Base-by-base conservation (phyloP, 2,888 invertebrate genomes). In the Cordilura impudica region DNA sequence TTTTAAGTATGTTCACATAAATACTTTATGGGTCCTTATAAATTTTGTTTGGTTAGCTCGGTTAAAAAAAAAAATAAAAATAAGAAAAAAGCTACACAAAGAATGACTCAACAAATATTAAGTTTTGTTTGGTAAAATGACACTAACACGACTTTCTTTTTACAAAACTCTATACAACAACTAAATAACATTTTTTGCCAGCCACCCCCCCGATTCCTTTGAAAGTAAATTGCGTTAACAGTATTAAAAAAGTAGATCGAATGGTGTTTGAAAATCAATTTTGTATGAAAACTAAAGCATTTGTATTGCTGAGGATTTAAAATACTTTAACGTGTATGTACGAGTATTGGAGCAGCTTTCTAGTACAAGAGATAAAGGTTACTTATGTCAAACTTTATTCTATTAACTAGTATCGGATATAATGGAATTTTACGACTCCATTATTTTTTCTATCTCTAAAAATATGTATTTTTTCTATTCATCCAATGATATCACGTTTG, bases 351-450 rank as follows among this genome's bases (percentile, higher is more conserved):
- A 75, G 60, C 60, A 79, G 75, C 75, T 79, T 79, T 63, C 56
- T 70, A 76, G 47, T 49, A 73, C 74, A 26, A 75, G 75, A 79
- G 75, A 79, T 79, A 79, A 79, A 66, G 79, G 75, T 79, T 79
- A 79, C 79, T 79, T 79, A 79, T 79, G 79, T 79, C 79, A 79
- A 79, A 79, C 75, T 79, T 79, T 79, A 79, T 79, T 79, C 79
- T 79, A 79, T 79, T 79, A 79, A 75, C 79, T 71, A 26, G 35
- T 43, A 71, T 54, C 79, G 79, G 79, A 79, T 79, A 66, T 71
- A 79, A 79, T 79, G 73, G 75, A 76, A 70, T 76, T 75, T 77
- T 45, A 39, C 31, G 35, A n/a, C n/a, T n/a, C n/a, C n/a, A n/a
- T n/a, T n/a, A n/a, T 45, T 61, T 26, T 63, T 43, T 43, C 29